Conservation (phyloP, 2,113 vertebrate species). For the Triplophysa tibetana region DNA sequence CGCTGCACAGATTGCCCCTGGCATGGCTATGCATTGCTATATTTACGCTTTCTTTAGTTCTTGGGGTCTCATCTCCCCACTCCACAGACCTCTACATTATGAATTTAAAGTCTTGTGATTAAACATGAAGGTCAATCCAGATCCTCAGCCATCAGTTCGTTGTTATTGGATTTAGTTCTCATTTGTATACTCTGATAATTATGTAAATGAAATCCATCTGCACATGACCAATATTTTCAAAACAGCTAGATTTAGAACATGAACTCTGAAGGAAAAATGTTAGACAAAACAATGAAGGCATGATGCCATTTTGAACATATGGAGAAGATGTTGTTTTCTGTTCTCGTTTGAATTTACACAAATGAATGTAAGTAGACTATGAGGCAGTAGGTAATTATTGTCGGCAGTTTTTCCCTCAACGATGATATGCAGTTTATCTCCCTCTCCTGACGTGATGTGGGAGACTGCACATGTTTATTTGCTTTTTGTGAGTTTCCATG, state of each 20-base stretch:
- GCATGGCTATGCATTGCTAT: conserved; percentile 55
- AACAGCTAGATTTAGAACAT: conserved; percentile 18
- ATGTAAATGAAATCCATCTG: conserved; percentile 22
- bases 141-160: background rate
- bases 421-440: conserved; percentile 12
- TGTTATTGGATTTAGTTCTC: conserved; percentile 19
- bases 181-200: conserved; percentile 18
- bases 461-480: conserved; percentile 44
- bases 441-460: background rate
- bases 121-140: background rate
- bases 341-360: background rate
- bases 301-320: background rate
- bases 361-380: background rate
- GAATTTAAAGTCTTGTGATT: conserved; percentile 5
- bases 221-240: conserved; percentile 27
- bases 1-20: conserved; percentile 55
- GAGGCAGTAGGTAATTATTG: conserved; percentile 24
- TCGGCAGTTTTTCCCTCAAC: background rate
- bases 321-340: background rate
- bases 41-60: conserved; percentile 52
- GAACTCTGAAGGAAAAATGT: conserved; percentile 5
- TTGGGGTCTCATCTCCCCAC: conserved; percentile 39
- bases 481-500: conserved; percentile 35
- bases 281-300: conserved; percentile 19
- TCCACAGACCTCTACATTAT: background rate